Conservation (phyloP, 2,113 vertebrate species). For the Sphyrna mokarran region DNA sequence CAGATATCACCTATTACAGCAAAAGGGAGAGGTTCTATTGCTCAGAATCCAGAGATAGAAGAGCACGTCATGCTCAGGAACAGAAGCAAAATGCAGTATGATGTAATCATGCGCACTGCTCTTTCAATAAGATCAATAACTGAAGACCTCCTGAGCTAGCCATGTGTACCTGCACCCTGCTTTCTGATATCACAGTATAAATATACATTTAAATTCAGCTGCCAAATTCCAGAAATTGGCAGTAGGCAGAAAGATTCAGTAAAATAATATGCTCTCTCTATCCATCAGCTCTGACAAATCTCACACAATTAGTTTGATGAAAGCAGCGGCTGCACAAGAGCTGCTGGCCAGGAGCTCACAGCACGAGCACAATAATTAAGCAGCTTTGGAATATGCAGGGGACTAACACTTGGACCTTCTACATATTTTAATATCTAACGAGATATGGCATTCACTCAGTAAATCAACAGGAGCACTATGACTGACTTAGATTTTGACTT, state of each 20-base stretch:
- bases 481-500: background rate
- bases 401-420: background rate
- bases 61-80: background rate
- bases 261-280: background rate
- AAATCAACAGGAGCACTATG: background rate
- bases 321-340: background rate
- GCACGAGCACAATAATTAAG: background rate
- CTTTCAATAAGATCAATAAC: background rate
- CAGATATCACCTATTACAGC: background rate
- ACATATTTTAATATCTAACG: background rate
- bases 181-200: background rate
- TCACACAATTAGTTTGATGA: background rate
- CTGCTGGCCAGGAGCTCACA: background rate
- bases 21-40: background rate
- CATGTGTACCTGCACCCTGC: background rate
- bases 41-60: background rate
- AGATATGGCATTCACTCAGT: background rate
- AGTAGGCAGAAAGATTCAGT: background rate
- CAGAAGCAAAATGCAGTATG: background rate
- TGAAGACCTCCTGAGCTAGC: background rate
- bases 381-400: background rate
- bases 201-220: background rate
- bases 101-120: background rate
- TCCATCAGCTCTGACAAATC: background rate
- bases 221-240: background rate